A percentile compares a stretch with the other conserved stretches of the same genome.
These are phyloP conservation scores for Paguma larvata DNA, from an alignment of 2,797 vertebrate genomes.

Conservation along the genomic window DNA sequence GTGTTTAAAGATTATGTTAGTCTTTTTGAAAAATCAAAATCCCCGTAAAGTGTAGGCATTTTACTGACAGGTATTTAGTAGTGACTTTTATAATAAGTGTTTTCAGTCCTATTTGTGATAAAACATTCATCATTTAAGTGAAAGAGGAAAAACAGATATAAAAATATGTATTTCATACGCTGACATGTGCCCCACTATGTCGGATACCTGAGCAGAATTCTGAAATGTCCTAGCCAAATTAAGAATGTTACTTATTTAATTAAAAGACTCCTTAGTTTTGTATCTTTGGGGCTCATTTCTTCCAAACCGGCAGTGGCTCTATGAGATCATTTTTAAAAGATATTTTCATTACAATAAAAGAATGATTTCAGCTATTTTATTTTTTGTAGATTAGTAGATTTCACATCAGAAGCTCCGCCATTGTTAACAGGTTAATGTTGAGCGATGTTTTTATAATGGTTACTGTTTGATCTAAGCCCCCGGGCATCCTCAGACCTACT, in stretches of 20 bases:
- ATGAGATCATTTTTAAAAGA: not conserved
- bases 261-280: conserved; percentile 22
- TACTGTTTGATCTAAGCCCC: not conserved
- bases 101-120: not conserved
- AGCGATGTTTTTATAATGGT: not conserved
- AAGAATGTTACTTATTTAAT: not conserved
- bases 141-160: not conserved
- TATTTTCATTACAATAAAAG: not conserved
- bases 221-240: not conserved
- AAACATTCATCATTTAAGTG: conserved; percentile 47
- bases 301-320: not conserved
- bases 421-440: not conserved
- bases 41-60: not conserved
- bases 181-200: not conserved
- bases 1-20: not conserved
- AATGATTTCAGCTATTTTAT: conserved; percentile 20
- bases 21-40: conserved; percentile 44
- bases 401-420: not conserved
- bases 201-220: not conserved
- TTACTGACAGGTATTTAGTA: not conserved
- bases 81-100: conserved; percentile 1
- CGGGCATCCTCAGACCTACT: not conserved
- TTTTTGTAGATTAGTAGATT: conserved; percentile 1
- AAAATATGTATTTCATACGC: not conserved
- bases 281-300: not conserved